Base-by-base conservation (phyloP, 1,140 invertebrate species). In the Tribolium castaneum region DNA sequence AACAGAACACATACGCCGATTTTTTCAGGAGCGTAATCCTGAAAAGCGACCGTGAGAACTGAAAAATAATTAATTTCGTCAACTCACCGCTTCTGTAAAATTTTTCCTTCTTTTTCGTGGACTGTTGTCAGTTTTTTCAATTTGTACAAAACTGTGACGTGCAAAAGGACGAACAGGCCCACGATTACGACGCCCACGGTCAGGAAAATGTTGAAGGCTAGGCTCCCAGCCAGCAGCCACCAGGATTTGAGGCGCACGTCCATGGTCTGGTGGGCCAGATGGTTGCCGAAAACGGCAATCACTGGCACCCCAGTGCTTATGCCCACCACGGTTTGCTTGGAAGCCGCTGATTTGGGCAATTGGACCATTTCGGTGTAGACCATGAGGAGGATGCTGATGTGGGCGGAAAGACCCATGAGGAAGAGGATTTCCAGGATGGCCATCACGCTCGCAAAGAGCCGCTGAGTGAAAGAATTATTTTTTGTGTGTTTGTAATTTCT, bases 201-300 rank as follows among this genome's bases (percentile, higher is more conserved):
- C 25, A 90, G 82, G 75, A 90, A 90, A 78, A 91, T 90, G 81
- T 90, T 90, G 80, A 90, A 91, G 10, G 90, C 86, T 16, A 89
- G 86, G 9, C 88, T 89, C 6, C 88, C 89, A 34, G 85, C 86
- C 49, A 89, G 86, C 73, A 91, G 81, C 90, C 90, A 91, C 90
- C 90, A 91, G 2, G 90, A 90, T 45, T 88, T 85, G 52, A 90
- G 86, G 75, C 87, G 82, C 74, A 87, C 87, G 25, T 89, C 87
- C 34, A 88, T 89, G 35, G 88, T 90, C 78, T 89, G 87, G 56
- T 90, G 88, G 5, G 88, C 88, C 34, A 91, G 83, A 80, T 90
- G 89, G n/a, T 89, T 90, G 12, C 88, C 87, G 13, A 91, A 84
- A 34, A 91, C 87, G 50, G 90, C 89, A 73, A 91, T 86, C 39